Conservation (phyloP, 2,113 vertebrate species). For the Ptychochromis oligacanthus region DNA sequence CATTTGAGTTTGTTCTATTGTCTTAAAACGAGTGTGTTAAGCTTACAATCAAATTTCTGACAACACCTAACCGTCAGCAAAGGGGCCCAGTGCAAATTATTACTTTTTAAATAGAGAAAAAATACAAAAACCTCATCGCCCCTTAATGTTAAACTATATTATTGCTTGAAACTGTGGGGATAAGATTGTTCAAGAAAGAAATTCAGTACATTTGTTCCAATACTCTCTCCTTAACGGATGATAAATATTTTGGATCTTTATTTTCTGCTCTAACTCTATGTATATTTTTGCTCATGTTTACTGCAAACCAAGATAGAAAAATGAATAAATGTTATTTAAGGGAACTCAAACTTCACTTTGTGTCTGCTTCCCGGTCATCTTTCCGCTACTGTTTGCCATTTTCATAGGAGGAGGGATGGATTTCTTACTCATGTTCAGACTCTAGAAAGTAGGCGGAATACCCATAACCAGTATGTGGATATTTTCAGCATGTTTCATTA, state of each 20-base stretch:
- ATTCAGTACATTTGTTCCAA: slow-evolving; percentile 39
- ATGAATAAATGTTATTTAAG: slow-evolving; percentile 79
- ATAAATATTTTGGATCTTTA: slow-evolving; percentile 62
- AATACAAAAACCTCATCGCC: background rate
- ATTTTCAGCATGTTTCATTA: background rate
- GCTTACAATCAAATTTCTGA: slow-evolving; percentile 33
- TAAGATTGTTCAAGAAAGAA: slow-evolving; percentile 29
- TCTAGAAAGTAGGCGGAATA: background rate
- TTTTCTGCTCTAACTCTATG: slow-evolving; percentile 76
- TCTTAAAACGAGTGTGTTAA: slow-evolving; percentile 8
- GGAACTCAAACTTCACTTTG: slow-evolving; percentile 51
- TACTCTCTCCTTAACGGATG: slow-evolving; percentile 26
- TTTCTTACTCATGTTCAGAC: background rate
- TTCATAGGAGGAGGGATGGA: background rate
- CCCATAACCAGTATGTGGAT: background rate
- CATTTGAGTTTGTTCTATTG: slow-evolving; percentile 33
- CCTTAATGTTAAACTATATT: slow-evolving; percentile 17
- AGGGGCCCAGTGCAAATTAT: background rate
- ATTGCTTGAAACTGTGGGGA: slow-evolving; percentile 46
- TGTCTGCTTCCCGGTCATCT: slow-evolving; percentile 4
- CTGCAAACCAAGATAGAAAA: slow-evolving; percentile 77
- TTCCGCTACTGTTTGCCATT: background rate
- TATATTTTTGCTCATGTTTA: slow-evolving; percentile 81
- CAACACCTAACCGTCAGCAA: background rate
- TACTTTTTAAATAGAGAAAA: slow-evolving; percentile 2